Conservation (phyloP, 2,888 invertebrate species). For the Polymixis lichenea region DNA sequence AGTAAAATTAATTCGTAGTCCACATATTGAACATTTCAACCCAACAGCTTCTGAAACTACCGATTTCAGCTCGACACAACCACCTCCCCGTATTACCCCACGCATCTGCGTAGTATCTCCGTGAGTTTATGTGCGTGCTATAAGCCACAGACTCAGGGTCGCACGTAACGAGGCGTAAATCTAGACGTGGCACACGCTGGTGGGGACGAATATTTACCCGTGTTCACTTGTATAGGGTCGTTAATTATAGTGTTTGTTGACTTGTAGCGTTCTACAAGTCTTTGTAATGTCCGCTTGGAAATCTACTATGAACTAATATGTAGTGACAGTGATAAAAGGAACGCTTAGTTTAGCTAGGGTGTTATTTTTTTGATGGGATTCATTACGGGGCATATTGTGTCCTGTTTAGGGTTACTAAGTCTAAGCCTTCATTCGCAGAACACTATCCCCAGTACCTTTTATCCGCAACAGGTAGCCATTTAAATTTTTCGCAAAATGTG, state of each 20-base stretch:
- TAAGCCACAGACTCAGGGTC: constrained; percentile 58
- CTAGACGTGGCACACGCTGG: constrained; percentile 55
- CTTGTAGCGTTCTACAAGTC: not conserved
- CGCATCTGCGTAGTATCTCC: constrained; percentile 47
- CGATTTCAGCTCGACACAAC: not conserved
- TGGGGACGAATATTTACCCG: constrained; percentile 20
- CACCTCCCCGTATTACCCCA: not conserved
- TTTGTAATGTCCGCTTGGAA: not conserved
- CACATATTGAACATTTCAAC: too few relatives aligned
- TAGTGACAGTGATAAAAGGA: too few relatives aligned
- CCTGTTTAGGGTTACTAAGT: too few relatives aligned
- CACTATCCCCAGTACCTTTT: too few relatives aligned
- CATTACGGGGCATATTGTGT: too few relatives aligned
- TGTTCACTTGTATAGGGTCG: constrained; percentile 15
- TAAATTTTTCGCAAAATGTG: not conserved
- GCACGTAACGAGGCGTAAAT: constrained; percentile 70
- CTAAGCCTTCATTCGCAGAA: too few relatives aligned
- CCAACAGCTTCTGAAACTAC: not conserved
- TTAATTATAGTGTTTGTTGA: constrained; percentile 44
- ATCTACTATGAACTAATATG: not conserved
- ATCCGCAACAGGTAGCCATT: not conserved
- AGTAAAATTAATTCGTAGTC: too few relatives aligned
- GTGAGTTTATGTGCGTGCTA: constrained; percentile 62
- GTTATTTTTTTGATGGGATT: too few relatives aligned
- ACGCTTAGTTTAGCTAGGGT: too few relatives aligned